Base-by-base conservation (phyloP, 1,140 invertebrate genomes). In the Meteorus sp. region DNA sequence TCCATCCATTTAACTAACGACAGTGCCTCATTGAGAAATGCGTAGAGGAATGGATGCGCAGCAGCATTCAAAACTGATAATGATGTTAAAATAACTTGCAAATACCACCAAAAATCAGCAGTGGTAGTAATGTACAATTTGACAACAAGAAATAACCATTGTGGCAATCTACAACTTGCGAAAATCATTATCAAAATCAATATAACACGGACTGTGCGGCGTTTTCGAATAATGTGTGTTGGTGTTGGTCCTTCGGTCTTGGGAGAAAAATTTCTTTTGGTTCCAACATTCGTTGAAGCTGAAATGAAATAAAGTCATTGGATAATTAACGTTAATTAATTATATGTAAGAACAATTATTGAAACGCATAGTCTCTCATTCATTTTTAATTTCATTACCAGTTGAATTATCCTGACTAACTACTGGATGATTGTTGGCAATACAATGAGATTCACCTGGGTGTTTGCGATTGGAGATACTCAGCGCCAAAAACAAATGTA, bases 21-120 rank as follows among this genome's bases (percentile, higher is more conserved):
- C 2, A 84, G 68, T 5, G 83, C 80, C 56, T 81, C 75, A 15
- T 81, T 77, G 1, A 85, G 67, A 61, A 83, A 85, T 0, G 81
- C 80, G 57, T 85, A 86, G 2, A 85, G 67, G 25, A 85, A 76
- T 1, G 84, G 84, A 75, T 86, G 83, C 2, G 85, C 22, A 1
- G 77, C 75, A 19, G 81, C 81, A 47, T 81, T 84, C 2, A 81
- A 35, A 4, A 84, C 60, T 17, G 79, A 79, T 5, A 86, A 59
- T 3, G 78, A 65, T 3, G 77, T 78, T 6, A 84, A 75, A 2
- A 65, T 50, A 44, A 78, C 81, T 60, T 81, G 75, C 3, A 84
- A 59, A 29, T 83, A 68, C 78, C 80, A 83, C 62, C 70, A 72
- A 3, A 68, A 50, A 7, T 56, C 65, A 13, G 64, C 67, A 1